These are phyloP conservation scores for Drosophila incognita DNA, from an alignment of 2,888 invertebrate genomes.

Conservation along the genomic window DNA sequence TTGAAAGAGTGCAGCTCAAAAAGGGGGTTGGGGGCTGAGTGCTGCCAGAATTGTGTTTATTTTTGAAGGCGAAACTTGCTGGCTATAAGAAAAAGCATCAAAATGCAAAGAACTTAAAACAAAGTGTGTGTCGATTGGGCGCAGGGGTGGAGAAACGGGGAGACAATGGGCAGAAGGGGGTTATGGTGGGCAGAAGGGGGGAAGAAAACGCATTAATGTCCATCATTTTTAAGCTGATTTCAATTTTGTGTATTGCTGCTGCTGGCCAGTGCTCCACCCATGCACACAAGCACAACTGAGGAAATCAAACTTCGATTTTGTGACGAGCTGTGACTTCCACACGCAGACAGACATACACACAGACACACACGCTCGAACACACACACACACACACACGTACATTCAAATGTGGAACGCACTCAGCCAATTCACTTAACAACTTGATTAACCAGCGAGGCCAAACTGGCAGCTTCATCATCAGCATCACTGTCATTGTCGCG, in stretches of 20 bases:
- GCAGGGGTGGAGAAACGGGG: too few relatives aligned
- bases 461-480: conserved; percentile 55
- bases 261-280: conserved; percentile 1
- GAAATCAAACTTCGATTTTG: background rate
- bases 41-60: conserved; percentile 70
- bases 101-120: conserved; percentile 16
- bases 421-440: conserved; percentile 77
- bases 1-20: background rate
- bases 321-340: background rate
- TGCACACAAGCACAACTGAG: background rate
- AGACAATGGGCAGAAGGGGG: too few relatives aligned
- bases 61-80: conserved; percentile 36
- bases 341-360: background rate
- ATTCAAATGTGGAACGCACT: conserved; percentile 28
- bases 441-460: conserved; percentile 61
- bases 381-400: background rate
- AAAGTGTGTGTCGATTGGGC: conserved; percentile 2
- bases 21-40: conserved; percentile 2
- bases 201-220: conserved; percentile 3
- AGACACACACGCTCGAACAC: background rate
- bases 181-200: background rate
- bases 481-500: background rate
- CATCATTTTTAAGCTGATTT: conserved; percentile 9
- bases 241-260: conserved; percentile 1
- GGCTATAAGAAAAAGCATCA: conserved; percentile 11